Base-by-base conservation (phyloP, 1,140 invertebrate species). In the Tetramorium parvispinum region DNA sequence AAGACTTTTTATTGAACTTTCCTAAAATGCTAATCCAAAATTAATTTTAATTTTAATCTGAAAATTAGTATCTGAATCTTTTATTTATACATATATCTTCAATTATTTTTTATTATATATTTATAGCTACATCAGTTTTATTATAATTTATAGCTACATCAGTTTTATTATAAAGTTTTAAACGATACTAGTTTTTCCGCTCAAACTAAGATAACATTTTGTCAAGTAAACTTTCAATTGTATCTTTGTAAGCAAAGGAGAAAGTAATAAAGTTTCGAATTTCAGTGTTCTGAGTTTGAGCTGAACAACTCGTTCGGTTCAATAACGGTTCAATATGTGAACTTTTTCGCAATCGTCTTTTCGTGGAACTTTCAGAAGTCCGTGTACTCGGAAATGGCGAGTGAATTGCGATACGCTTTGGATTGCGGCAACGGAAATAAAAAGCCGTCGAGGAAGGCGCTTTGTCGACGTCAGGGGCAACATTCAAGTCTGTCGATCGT, bases 321-420 rank as follows among this genome's bases (percentile, higher is more conserved):
- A n/a, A n/a, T n/a, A n/a, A 21, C 21, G 24, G 32, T 46, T 7
- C 8, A 24, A 11, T 71, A 59, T 81, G 37, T 70, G 43, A 73
- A 37, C 37, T 24, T 37, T 51, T 16, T 81, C 77, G 79, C 77
- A 87, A 81, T 86, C 61, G 51, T 75, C 51, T 65, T 89, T 87
- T 78, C 77, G 32, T 87, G 85, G 70, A 70, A 83, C 76, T 92
- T 92, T 87, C 95, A 97, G 96, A 96, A 96, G 65, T 97, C 96
- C 59, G 95, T 97, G 88, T 97, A 96, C 94, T 96, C 96, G 81
- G 96, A 97, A 94, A 97, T 97, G 96, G 96, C 96, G 59, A 96
- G 96, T 57, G 97, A 97, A 93, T 94, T 97, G 87, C 96, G 96
- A 87, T 97, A 97, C 87, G 97, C 96, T 59, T 93, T 97, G 83